phyloP scores from a whole-genome alignment of 2,797 vertebrate species.

The Tympanoctomys barrerae region DNA sequence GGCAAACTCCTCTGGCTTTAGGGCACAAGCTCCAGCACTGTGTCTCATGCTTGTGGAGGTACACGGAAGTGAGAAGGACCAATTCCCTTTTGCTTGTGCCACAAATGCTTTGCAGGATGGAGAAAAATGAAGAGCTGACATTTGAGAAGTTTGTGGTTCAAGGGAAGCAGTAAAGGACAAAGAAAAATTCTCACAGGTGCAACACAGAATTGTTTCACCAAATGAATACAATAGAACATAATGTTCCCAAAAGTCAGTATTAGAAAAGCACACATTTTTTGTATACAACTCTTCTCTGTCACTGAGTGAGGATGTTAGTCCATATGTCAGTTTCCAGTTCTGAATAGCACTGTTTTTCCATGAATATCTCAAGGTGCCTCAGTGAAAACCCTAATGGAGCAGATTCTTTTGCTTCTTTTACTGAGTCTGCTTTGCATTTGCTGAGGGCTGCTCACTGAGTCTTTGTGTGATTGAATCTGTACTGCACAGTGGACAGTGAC shows the following conservation, averaged over 20 bases:
- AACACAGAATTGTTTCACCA: background rate
- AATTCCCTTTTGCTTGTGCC: background rate
- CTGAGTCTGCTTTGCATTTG: slow-evolving; percentile 2
- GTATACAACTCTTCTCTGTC: background rate
- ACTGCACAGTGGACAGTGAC: too few species aligned
- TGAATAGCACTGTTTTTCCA: background rate
- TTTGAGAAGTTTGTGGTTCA: slow-evolving; percentile 11
- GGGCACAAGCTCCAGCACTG: too few species aligned
- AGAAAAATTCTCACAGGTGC: background rate
- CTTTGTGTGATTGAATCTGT: background rate
- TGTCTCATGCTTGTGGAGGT: too few species aligned
- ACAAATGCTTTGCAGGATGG: background rate
- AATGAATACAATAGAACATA: background rate
- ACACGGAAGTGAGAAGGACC: background rate
- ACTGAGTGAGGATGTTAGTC: background rate
- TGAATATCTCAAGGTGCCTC: slow-evolving; percentile 3
- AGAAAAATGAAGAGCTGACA: background rate
- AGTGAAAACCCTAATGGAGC: background rate
- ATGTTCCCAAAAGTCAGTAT: background rate
- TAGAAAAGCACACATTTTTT: background rate
- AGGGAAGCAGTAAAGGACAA: background rate
- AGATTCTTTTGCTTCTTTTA: background rate
- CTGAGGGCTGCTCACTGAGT: background rate
- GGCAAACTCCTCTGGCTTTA: too few species aligned
- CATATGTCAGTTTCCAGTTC: background rate